Base-by-base conservation (phyloP, 2,888 invertebrate genomes). In the Hypselothyrea guttata region DNA sequence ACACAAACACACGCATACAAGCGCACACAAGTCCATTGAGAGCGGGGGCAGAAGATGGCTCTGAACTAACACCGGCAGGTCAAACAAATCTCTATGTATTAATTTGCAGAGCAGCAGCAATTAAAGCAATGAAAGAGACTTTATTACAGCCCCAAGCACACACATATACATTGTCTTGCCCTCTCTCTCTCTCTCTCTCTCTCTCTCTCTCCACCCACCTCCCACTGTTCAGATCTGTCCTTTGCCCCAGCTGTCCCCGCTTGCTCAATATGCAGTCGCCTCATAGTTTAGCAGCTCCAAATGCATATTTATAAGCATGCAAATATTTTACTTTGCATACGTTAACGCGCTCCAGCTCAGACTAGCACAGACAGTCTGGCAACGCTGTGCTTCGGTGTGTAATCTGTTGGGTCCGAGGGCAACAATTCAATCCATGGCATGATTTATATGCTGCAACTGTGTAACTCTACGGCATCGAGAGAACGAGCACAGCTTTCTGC, bases 321-420 rank as follows among this genome's bases (percentile, higher is more conserved):
- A 88, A 88, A 88, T 88, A 88, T 87, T 86, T 88, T 77, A 87
- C 87, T 88, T 88, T 86, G 87, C 88, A 88, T 88, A 87, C 87
- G 88, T 85, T 87, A 79, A 86, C 55, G 31, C 51, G 34, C 47
- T 16, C 16, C 27, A 68, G 54, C 64, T 62, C 45, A 57, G 71
- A 66, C 61, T 33, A 9, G 12, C 52, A 33, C 42, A 42, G 52
- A 40, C 33, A 67, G 47, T 47, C 47, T 49, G 41, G 58, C 35
- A 4, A 45, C 28, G 12, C 12, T 16, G n/a, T 46, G 42, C 37
- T 58, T 42, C 34, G 45, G 16, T 48, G 34, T 56, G 64, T 38
- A 54, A 67, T 48, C 71, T 58, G 63, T 34, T 42, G 54, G 51
- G 62, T 63, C 58, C 55, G 54, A 71, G 53, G 40, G 70, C 78